A percentile compares a stretch with the other conserved stretches of the same genome.
These are phyloP conservation scores for Spatulosminthurus flaviceps DNA, from an alignment of 2,888 invertebrate genomes.

Conservation along the genomic window DNA sequence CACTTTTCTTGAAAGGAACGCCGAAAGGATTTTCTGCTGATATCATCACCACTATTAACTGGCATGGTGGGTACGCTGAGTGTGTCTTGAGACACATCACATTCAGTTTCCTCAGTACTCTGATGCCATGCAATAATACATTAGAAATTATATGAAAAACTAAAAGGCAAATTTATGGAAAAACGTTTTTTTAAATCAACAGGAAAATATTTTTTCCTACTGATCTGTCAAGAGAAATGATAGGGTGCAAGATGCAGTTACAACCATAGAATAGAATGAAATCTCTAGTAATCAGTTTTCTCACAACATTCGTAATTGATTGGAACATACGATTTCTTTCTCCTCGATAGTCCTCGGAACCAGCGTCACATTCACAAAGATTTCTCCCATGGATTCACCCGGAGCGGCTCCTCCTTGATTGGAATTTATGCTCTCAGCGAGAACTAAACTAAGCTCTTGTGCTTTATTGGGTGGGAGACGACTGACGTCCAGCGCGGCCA, in stretches of 20 bases:
- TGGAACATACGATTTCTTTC: constrained; percentile 85
- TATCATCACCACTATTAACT: constrained; percentile 18
- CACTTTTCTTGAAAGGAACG: constrained; percentile 40
- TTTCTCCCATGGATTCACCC: constrained; percentile 77
- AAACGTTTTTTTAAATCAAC: no score
- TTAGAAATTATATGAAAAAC: no score
- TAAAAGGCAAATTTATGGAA: no score
- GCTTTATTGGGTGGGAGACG: constrained; percentile 77
- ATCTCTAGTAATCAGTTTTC: background rate
- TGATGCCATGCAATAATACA: constrained; percentile 2
- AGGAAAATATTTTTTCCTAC: no score
- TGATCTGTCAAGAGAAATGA: background rate
- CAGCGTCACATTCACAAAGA: constrained; percentile 83
- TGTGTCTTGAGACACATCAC: constrained; percentile 7
- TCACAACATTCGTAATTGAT: constrained; percentile 23
- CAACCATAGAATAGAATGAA: background rate
- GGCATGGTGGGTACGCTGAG: background rate
- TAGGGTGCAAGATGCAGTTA: constrained; percentile 5
- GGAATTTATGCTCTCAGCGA: constrained; percentile 79
- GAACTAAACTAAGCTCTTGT: constrained; percentile 78
- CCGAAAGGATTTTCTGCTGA: constrained; percentile 29
- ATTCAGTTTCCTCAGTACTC: background rate
- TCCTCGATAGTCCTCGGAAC: constrained; percentile 94
- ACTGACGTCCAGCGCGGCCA: constrained; percentile 84
- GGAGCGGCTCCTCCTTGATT: constrained; percentile 67